Conservation (phyloP, 2,888 invertebrate species). For the Scaptodrosophila latifasciaeformis region DNA sequence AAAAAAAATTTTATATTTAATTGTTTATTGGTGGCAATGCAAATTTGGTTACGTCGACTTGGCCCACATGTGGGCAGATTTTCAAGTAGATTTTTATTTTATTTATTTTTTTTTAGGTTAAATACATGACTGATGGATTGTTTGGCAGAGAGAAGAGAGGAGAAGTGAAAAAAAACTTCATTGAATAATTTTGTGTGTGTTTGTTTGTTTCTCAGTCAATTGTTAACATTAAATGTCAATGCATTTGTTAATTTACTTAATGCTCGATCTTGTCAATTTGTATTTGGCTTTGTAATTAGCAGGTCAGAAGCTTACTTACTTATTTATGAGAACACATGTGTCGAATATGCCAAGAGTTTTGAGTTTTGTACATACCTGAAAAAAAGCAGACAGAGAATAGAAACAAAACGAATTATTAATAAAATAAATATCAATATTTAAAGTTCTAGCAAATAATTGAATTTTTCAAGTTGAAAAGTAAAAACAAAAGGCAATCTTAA, state of each 20-base stretch:
- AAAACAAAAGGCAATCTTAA: constrained; percentile 17
- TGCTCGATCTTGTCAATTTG: constrained; percentile 42
- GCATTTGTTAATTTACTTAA: constrained; percentile 58
- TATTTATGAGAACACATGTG: background rate
- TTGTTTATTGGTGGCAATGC: constrained; percentile 55
- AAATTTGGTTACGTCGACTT: constrained; percentile 39
- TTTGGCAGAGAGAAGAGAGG: no score
- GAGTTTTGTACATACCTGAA: background rate
- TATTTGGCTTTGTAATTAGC: constrained; percentile 58
- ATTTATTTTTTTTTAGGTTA: constrained; percentile 45
- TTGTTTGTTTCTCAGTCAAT: constrained; percentile 14
- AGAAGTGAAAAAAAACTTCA: no score
- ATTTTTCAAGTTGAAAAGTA: background rate
- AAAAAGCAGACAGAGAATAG: background rate
- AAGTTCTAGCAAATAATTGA: constrained; percentile 2
- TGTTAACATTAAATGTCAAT: constrained; percentile 58
- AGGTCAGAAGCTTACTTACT: constrained; percentile 5
- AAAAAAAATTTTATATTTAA: no score
- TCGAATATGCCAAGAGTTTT: no score
- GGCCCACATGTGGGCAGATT: constrained; percentile 45
- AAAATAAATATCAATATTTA: constrained; percentile 34
- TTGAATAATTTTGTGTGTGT: no score
- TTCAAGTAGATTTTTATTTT: constrained; percentile 31
- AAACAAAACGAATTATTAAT: no score
- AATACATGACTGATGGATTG: constrained; percentile 28